phyloP scores from a whole-genome alignment of 2,797 vertebrate species.

The Pipistrellus kuhlii region DNA sequence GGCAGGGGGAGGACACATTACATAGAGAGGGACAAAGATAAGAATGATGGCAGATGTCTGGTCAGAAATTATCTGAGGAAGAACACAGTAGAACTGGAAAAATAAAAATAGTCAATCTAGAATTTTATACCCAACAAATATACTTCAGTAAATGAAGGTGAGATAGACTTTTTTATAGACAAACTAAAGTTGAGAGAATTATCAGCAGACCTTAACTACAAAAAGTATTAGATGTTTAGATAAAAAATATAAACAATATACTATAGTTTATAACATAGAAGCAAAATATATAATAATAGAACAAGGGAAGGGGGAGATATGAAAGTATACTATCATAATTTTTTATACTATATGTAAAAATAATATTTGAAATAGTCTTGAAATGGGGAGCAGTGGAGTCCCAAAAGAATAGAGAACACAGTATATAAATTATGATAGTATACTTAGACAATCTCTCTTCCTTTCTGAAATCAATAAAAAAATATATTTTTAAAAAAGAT shows the following conservation, averaged over 20 bases:
- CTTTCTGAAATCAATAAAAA: too few species aligned
- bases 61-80: conserved; percentile 12
- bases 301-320: not conserved
- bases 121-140: not conserved
- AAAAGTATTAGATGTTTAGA: not conserved
- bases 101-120: not conserved
- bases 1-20: too few species aligned
- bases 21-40: not conserved
- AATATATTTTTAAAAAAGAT: too few species aligned
- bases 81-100: not conserved
- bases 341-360: not conserved
- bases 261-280: not conserved
- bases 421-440: too few species aligned
- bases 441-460: too few species aligned
- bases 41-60: not conserved
- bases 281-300: not conserved
- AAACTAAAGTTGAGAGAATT: not conserved
- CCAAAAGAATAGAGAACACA: too few species aligned
- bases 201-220: not conserved
- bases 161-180: not conserved
- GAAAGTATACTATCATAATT: not conserved
- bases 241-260: not conserved
- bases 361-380: not conserved
- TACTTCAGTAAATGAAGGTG: not conserved
- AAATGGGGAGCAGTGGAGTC: too few species aligned